Conservation (phyloP, 1,140 invertebrate species). For the Temnothorax curvispinosus region DNA sequence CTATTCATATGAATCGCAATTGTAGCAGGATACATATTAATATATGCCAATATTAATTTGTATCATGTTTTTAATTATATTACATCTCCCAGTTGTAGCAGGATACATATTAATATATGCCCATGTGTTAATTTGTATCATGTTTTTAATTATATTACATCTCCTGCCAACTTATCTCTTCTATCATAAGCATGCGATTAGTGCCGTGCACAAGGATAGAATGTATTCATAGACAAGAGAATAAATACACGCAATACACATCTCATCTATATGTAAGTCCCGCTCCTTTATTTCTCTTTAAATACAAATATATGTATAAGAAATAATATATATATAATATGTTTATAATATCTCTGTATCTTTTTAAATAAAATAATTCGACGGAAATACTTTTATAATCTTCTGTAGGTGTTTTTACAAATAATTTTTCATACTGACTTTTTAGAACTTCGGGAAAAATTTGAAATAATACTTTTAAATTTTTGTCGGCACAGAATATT, state of each 20-base stretch:
- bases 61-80: constrained; percentile 35
- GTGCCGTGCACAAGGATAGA: background rate
- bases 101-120: constrained; percentile 30
- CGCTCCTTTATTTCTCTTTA: constrained; percentile 44
- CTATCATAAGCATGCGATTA: constrained; percentile 14
- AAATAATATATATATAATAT: background rate
- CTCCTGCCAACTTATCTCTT: background rate
- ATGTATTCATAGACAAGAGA: constrained; percentile 38
- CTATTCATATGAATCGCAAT: background rate
- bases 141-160: constrained; percentile 41
- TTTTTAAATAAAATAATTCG: constrained; percentile 43
- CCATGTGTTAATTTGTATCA: constrained; percentile 36
- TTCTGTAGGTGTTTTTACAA: background rate
- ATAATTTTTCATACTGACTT: background rate
- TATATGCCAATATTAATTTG: constrained; percentile 39
- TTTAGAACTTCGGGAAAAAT: background rate
- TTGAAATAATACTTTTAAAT: background rate
- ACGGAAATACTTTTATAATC: background rate
- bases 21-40: constrained; percentile 35
- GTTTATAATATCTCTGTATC: constrained; percentile 22
- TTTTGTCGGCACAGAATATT: background rate
- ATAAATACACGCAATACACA: constrained; percentile 51
- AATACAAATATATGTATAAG: constrained; percentile 5
- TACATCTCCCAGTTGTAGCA: constrained; percentile 18
- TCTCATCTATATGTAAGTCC: constrained; percentile 46